A percentile compares a stretch with the other conserved stretches of the same genome.
Conservation (phyloP, 2,888 invertebrate species). For the Ptilodon capucinus region DNA sequence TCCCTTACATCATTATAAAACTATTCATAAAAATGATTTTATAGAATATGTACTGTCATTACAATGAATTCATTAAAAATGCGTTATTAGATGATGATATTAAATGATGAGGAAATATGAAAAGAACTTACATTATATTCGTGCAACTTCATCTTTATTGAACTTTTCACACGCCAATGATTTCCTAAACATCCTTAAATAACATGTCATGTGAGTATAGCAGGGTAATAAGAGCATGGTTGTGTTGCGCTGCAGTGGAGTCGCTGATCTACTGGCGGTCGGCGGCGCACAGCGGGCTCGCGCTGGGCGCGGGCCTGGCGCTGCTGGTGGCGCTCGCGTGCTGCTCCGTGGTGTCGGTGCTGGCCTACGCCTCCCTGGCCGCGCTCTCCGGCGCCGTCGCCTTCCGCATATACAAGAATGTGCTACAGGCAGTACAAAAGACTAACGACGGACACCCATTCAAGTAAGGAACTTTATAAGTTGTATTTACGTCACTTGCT, state of each 20-base stretch:
- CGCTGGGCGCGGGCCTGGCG: slow-evolving; percentile 94
- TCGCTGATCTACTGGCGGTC: slow-evolving; percentile 99
- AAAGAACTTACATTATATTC: not conserved
- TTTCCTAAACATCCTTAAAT: not conserved
- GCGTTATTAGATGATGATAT: too few relatives aligned
- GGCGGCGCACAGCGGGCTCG: slow-evolving; percentile 96
- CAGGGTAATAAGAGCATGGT: not conserved
- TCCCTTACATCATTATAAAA: not conserved
- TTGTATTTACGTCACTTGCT: not conserved
- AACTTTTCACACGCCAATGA: not conserved
- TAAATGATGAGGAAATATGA: not conserved
- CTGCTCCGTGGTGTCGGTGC: slow-evolving; percentile 97
- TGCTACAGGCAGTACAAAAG: slow-evolving; percentile 97
- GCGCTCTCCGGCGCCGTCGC: slow-evolving; percentile 93
- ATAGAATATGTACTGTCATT: too few relatives aligned
- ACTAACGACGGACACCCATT: slow-evolving; percentile 98
- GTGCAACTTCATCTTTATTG: not conserved
- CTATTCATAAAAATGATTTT: not conserved
- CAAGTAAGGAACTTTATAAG: slow-evolving; percentile 87
- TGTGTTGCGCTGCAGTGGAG: slow-evolving; percentile 87
- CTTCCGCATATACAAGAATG: slow-evolving; percentile 98
- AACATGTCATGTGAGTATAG: not conserved
- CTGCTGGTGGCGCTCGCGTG: slow-evolving; percentile 96
- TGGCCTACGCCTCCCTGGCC: slow-evolving; percentile 95
- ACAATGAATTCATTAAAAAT: too few relatives aligned